Percentiles rank a stretch among this genome's conserved stretches.
Evolutionary conservation across 2,113 vertebrate genomes (phyloP).

Genomic region (Chrysemys picta): DNA sequence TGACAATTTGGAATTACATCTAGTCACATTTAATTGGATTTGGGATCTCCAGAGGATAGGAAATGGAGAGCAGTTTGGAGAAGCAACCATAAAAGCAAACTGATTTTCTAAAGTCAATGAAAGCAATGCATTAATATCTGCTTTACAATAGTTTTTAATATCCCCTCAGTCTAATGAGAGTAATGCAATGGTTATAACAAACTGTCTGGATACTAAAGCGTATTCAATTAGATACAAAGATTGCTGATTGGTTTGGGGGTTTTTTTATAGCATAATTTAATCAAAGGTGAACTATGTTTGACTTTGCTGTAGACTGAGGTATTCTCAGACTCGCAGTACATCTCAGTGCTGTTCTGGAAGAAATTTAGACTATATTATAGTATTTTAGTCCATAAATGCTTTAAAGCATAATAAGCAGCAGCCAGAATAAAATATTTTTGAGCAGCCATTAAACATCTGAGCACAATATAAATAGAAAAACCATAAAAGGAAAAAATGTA

Average conservation of each 20-base stretch:
- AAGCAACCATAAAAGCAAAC: constrained; percentile 82
- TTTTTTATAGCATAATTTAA: constrained; percentile 50
- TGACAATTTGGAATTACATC: constrained; percentile 87
- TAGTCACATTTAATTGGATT: constrained; percentile 87
- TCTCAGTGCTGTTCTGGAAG: neutral
- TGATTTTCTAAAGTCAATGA: constrained; percentile 78
- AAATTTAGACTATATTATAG: neutral
- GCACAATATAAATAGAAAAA: constrained; percentile 34
- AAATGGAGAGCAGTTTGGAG: constrained; percentile 70
- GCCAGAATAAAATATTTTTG: constrained; percentile 9
- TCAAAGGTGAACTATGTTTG: constrained; percentile 64
- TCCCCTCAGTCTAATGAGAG: constrained; percentile 73
- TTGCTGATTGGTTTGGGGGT: constrained; percentile 23
- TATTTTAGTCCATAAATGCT: constrained; percentile 21
- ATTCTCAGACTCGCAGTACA: neutral
- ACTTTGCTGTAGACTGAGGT: constrained; percentile 41
- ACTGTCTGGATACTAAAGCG: constrained; percentile 62
- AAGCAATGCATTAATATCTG: constrained; percentile 81
- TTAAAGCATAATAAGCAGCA: constrained; percentile 11
- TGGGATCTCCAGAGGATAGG: constrained; percentile 79
- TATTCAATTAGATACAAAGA: constrained; percentile 71
- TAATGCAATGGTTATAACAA: constrained; percentile 68
- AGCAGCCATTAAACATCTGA: constrained; percentile 50
- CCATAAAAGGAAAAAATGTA: constrained; percentile 6
- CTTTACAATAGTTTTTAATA: constrained; percentile 79